Evolutionary conservation across 2,113 vertebrate genomes (phyloP).

Genomic region (Oncorhynchus keta): DNA sequence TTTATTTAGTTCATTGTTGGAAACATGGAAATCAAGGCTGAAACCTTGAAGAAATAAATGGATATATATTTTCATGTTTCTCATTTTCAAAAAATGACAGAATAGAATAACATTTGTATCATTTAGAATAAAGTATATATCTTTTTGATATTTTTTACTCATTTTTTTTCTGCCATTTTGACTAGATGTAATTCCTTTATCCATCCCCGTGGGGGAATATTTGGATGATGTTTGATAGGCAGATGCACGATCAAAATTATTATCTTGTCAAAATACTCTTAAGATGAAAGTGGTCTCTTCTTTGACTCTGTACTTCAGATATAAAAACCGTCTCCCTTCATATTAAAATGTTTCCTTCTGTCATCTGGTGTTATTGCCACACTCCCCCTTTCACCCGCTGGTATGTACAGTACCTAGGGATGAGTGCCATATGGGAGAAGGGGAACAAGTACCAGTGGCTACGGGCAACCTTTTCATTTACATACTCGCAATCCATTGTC

Average conservation of each 20-base stretch:
- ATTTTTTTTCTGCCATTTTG: background rate
- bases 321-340: background rate
- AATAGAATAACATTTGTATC: too few relatives aligned
- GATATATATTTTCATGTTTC: too few relatives aligned
- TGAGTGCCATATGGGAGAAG: too few relatives aligned
- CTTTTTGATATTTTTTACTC: too few relatives aligned
- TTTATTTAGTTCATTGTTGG: background rate
- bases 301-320: background rate
- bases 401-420: background rate
- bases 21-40: background rate
- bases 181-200: background rate
- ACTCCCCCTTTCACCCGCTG: background rate
- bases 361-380: background rate
- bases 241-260: constrained; percentile 14
- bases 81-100: too few relatives aligned
- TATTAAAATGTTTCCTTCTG: background rate
- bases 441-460: too few relatives aligned
- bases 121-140: too few relatives aligned
- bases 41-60: background rate
- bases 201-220: background rate
- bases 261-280: constrained; percentile 33
- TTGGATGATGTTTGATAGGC: constrained; percentile 17
- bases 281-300: background rate
- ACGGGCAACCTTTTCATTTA: too few relatives aligned
- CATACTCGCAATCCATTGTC: too few relatives aligned